Base-by-base conservation (phyloP, 2,888 invertebrate genomes). In the Acanthoscelides obtectus region DNA sequence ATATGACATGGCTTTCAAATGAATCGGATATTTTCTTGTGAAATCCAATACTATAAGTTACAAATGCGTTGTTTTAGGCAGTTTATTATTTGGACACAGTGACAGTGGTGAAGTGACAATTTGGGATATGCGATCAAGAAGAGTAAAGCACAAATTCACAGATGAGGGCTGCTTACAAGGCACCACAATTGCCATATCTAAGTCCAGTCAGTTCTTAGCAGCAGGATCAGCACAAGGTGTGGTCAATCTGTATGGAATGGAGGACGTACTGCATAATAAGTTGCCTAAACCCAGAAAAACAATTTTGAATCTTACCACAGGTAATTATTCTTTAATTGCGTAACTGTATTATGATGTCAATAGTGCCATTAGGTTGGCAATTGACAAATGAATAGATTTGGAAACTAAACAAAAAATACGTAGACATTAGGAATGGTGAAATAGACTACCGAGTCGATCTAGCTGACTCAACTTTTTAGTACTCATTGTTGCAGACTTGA, bases 151-250 rank as follows among this genome's bases (percentile, higher is more conserved):
- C 79, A 91, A 90, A 74, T 96, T 96, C 80, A 85, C 87, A 73
- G 98, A 98, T 81, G 93, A 95, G 76, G 98, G 98, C 0, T 96
- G 96, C 86, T 87, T 97, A 0, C 88, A 89, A 71, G 95, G 95
- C 0, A 89, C 90, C 0, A 86, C 90, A 6, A 82, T 98, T 65
- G 87, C 92, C 0, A 84, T 91, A 22, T 94, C 96, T 22, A 88
- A 90, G 0, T 93, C 93, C 82, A 91, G 93, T 68, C 92, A 92
- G 75, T 91, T 94, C 79, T 77, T 98, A 64, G 97, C 96, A 0
- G 92, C 95, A 66, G 98, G 98, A 20, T 97, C 95, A 69, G 89
- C 89, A 70, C 94, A 95, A 80, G 98, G 98, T 45, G 93, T 96
- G 27, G 97, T 98, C 0, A 98, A 98, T 86, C 83, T 98, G 3